These are phyloP conservation scores for Crenichthys baileyi DNA, from an alignment of 2,797 vertebrate genomes.

Conservation along the genomic window DNA sequence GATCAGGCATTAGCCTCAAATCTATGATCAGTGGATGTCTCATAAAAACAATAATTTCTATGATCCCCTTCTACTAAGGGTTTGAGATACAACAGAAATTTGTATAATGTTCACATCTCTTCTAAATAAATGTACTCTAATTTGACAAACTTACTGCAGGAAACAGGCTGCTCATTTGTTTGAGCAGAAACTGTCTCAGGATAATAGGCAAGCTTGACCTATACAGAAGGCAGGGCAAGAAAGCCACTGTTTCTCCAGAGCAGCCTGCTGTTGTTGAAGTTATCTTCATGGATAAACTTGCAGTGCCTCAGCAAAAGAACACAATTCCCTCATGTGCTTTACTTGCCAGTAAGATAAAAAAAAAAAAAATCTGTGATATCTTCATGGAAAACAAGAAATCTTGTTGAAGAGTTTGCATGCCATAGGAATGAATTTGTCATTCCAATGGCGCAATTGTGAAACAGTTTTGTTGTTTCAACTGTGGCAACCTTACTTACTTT, in stretches of 20 bases:
- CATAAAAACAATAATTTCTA: too few species aligned
- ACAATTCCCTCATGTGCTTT: neutral
- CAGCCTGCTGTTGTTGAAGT: constrained; percentile 13
- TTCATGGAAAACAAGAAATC: neutral
- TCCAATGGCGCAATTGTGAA: neutral
- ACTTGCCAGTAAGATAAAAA: neutral
- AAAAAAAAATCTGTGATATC: neutral
- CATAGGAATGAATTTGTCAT: neutral
- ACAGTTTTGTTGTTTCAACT: neutral
- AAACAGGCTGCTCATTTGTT: neutral
- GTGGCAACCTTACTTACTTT: neutral
- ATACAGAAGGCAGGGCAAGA: neutral
- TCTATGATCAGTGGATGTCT: neutral
- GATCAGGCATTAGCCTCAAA: neutral
- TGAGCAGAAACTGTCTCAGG: constrained; percentile 1
- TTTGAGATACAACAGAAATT: neutral
- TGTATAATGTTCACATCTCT: neutral
- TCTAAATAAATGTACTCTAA: neutral
- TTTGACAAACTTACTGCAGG: neutral
- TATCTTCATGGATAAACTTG: constrained; percentile 6
- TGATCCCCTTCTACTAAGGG: neutral
- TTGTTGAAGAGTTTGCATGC: neutral
- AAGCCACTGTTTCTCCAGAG: neutral
- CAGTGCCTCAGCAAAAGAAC: neutral
- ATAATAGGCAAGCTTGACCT: constrained; percentile 5